A percentile compares a stretch with the other conserved stretches of the same genome.
Conservation (phyloP, 2,888 invertebrate genomes). For the Seira sanloemensis region DNA sequence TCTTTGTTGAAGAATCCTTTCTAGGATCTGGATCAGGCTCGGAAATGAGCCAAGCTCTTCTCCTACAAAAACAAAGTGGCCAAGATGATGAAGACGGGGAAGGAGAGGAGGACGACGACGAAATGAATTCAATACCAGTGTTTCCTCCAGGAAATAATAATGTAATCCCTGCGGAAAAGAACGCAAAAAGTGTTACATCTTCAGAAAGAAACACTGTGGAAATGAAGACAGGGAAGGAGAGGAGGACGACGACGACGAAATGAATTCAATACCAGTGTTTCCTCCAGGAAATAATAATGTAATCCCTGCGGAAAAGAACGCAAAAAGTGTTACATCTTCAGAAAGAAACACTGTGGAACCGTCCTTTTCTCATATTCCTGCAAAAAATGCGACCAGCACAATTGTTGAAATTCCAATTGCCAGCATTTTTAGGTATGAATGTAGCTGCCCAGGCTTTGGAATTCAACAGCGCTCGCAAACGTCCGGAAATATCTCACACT, state of each 20-base stretch:
- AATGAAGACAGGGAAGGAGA: constrained; percentile 6
- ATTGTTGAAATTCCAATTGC: no score
- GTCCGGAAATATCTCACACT: constrained; percentile 35
- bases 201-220: not conserved
- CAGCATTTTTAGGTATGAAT: no score
- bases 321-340: no score
- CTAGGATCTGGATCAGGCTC: constrained; percentile 44
- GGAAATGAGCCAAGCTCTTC: constrained; percentile 17
- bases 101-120: constrained; percentile 25
- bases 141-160: not conserved
- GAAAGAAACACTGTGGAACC: not conserved
- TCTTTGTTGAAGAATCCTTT: not conserved
- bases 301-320: not conserved
- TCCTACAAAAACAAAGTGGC: not conserved
- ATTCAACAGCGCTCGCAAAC: constrained; percentile 27
- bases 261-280: constrained; percentile 14
- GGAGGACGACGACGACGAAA: constrained; percentile 18
- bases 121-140: constrained; percentile 11
- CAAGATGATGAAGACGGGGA: not conserved
- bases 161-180: not conserved
- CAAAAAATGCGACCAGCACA: no score
- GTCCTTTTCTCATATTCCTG: constrained; percentile 12
- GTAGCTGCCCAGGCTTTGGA: constrained; percentile 35
- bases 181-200: no score
- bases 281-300: constrained; percentile 1